A percentile compares a stretch with the other conserved stretches of the same genome.
Conservation (phyloP, 2,888 invertebrate genomes). For the Apotomis turbidana region DNA sequence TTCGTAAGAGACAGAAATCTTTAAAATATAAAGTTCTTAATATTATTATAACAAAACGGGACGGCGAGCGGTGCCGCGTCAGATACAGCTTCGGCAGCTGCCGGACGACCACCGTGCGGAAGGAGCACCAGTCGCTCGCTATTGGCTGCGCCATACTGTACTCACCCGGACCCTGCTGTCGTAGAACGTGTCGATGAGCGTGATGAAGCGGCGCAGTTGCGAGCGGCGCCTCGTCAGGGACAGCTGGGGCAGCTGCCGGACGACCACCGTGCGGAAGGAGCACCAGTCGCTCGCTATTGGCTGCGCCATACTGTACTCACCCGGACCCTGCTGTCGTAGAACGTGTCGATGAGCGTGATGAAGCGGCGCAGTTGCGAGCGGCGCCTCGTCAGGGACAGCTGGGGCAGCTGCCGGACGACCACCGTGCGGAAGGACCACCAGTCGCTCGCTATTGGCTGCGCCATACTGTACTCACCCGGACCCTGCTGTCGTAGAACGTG, state of each 20-base stretch:
- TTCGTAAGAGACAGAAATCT: no score
- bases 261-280: conserved; percentile 65
- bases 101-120: conserved; percentile 74
- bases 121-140: conserved; percentile 94
- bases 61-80: conserved; percentile 87
- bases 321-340: conserved; percentile 96
- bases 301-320: conserved; percentile 78
- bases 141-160: conserved; percentile 86
- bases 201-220: conserved; percentile 97
- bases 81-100: conserved; percentile 93
- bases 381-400: conserved; percentile 87
- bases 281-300: conserved; percentile 96
- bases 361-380: conserved; percentile 97
- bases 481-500: conserved; percentile 97
- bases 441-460: conserved; percentile 95
- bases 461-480: conserved; percentile 79
- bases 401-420: conserved; percentile 91
- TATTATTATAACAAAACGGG: no score
- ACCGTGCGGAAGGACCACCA: conserved; percentile 84
- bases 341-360: conserved; percentile 97
- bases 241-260: conserved; percentile 94
- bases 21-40: no score
- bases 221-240: conserved; percentile 89
- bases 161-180: conserved; percentile 92
- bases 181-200: conserved; percentile 97